A percentile compares a stretch with the other conserved stretches of the same genome.
phyloP scores from a whole-genome alignment of 2,888 invertebrate genomes.

The Acanthacorydalis orientalis region DNA sequence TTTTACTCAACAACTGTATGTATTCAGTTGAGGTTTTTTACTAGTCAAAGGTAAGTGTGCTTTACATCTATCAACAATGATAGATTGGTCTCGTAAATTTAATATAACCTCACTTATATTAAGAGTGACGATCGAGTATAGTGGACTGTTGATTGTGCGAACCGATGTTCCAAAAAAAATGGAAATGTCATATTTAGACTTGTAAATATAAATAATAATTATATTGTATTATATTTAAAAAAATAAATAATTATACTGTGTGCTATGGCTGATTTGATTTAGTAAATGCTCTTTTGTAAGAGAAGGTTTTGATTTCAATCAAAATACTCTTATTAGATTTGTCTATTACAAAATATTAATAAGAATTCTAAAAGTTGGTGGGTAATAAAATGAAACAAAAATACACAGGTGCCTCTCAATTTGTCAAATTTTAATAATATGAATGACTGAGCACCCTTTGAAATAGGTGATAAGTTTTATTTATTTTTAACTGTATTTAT shows the following conservation, averaged over 20 bases:
- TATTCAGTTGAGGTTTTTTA: constrained; percentile 1
- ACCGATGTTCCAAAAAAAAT: not conserved
- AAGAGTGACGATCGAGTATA: not conserved
- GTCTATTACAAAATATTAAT: too few species aligned
- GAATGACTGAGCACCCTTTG: not conserved
- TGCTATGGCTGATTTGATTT: constrained; percentile 1
- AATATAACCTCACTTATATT: not conserved
- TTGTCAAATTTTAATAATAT: not conserved
- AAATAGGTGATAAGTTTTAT: not conserved
- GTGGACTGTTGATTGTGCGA: not conserved
- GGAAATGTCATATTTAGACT: not conserved
- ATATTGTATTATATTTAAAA: not conserved
- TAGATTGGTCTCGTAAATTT: constrained; percentile 2
- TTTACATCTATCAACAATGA: constrained; percentile 4
- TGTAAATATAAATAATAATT: not conserved
- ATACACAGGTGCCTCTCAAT: not conserved
- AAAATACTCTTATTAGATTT: too few species aligned
- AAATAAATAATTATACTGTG: not conserved
- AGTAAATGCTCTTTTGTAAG: not conserved
- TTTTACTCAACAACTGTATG: not conserved
- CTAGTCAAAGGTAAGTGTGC: constrained; percentile 8
- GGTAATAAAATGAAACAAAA: too few species aligned
- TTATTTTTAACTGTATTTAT: not conserved
- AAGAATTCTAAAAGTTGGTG: too few species aligned
- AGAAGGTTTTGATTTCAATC: too few species aligned